Conservation (phyloP, 2,113 vertebrate genomes). For the Mandrillus leucophaeus region DNA sequence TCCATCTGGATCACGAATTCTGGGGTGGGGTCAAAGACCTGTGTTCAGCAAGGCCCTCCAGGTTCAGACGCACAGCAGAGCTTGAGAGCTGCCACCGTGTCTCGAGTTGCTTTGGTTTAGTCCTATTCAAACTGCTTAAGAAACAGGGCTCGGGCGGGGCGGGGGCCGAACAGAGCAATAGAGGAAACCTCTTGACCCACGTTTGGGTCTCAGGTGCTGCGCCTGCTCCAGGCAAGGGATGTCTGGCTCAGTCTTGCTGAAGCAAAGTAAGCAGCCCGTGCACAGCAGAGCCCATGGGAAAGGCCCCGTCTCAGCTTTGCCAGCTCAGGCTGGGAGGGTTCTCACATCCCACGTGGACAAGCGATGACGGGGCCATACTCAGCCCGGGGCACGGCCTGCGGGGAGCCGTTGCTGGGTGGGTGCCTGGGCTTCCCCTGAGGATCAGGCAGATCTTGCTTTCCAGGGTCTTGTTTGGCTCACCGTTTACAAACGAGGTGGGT, state of each 20-base stretch:
- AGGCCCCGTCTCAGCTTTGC: neutral
- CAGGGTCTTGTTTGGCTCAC: neutral
- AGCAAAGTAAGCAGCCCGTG: neutral
- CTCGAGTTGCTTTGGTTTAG: neutral
- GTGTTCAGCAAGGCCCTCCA: neutral
- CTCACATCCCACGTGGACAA: no score
- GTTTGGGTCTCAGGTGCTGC: rapidly evolving
- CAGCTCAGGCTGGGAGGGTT: no score
- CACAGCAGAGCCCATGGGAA: neutral
- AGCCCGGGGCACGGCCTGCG: no score
- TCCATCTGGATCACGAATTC: no score
- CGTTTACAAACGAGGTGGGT: neutral
- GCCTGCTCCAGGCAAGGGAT: neutral
- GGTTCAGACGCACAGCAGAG: neutral
- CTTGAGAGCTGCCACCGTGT: rapidly evolving
- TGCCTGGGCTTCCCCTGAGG: neutral
- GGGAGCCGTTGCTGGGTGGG: no score
- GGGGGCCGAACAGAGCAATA: no score
- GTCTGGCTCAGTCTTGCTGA: neutral
- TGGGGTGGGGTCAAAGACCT: no score
- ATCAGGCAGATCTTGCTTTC: neutral
- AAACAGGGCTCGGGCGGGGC: neutral
- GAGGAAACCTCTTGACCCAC: rapidly evolving
- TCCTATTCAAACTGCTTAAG: neutral
- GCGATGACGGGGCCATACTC: no score